Evolutionary conservation across 2,113 vertebrate genomes (phyloP), one percentile per base, ranked within the genome.

Genomic region (Polyodon spathula): DNA sequence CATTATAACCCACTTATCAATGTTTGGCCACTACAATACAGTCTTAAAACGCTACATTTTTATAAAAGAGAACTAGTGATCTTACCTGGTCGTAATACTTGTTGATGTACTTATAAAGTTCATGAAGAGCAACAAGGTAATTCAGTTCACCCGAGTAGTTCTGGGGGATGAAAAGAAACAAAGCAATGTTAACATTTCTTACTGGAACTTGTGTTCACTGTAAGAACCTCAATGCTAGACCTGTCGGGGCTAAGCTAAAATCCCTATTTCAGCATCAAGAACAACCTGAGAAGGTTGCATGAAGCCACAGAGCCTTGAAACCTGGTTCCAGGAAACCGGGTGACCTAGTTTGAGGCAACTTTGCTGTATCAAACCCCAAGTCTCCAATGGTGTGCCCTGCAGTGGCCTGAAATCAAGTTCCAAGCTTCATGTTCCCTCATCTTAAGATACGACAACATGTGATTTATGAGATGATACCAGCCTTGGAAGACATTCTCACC

Each of bases 21-120:
- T 27, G 27, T 27, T 27, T 27, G 27, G 27, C 27, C 27, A 27
- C 27, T 27, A 27, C 27, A 27, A 1, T 27, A 27, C 3, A 27
- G 27, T 27, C 27, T 27, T 27, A 27, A n/a, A n/a, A 27, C 3
- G 27, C 27, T 27, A 50, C 6, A 50, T 44, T 7, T 44, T 44
- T 12, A 44, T 44, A 44, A 40, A 37, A 57, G 17, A 10, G 8
- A 8, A 8, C 6, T n/a, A 37, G 1, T 17, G 38, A 77, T 27
- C 85, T 73, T 72, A 98, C 95, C 93, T 97, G 93, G 76, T 98
- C 94, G 2, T 98, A 95, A 82, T 99, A 99, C 60, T 98, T 99
- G 85, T 96, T 99, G 87, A 99, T 99, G 73, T 99, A 99, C 78
- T 97, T 98, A 86, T 99, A 99, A 58, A 99, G 83, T 73, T 99